These are phyloP conservation scores for Fistularia commersonii DNA, from an alignment of 2,797 vertebrate genomes.

Conservation along the genomic window DNA sequence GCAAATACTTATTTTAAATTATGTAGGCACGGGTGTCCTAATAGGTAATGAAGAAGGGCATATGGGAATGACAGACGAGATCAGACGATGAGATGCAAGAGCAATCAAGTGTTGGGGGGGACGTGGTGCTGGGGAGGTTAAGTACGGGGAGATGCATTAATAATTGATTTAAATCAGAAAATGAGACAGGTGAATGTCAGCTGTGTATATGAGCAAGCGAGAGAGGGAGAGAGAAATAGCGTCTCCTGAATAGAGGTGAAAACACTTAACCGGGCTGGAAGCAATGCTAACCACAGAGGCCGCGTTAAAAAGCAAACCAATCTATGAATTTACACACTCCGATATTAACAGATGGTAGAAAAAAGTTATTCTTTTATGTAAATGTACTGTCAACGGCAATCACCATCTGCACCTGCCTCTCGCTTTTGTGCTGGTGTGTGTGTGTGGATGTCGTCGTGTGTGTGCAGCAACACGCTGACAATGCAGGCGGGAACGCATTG, in stretches of 20 bases:
- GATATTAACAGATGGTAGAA: neutral
- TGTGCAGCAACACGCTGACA: conserved; percentile 24
- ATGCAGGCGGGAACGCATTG: conserved; percentile 34
- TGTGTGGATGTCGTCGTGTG: conserved; percentile 9
- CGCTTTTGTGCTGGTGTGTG: too few species aligned
- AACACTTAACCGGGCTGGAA: conserved; percentile 7
- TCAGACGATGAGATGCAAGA: neutral
- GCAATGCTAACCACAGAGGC: conserved; percentile 9
- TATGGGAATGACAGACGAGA: conserved; percentile 5
- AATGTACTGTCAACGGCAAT: too few species aligned
- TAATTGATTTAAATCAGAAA: conserved; percentile 41
- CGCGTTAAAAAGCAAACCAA: neutral
- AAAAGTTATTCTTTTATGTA: too few species aligned
- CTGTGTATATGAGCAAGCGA: neutral
- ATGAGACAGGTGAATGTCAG: conserved; percentile 19
- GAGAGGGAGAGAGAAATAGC: neutral
- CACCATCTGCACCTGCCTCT: too few species aligned
- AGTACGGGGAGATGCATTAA: conserved; percentile 20
- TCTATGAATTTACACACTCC: neutral
- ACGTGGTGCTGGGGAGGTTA: too few species aligned
- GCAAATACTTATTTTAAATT: conserved; percentile 25
- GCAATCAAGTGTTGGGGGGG: neutral
- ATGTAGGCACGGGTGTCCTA: conserved; percentile 14
- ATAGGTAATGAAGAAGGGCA: conserved; percentile 7
- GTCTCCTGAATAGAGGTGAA: conserved; percentile 23